Base-by-base conservation (phyloP, 2,797 vertebrate genomes). In the Sandelia bainsii region DNA sequence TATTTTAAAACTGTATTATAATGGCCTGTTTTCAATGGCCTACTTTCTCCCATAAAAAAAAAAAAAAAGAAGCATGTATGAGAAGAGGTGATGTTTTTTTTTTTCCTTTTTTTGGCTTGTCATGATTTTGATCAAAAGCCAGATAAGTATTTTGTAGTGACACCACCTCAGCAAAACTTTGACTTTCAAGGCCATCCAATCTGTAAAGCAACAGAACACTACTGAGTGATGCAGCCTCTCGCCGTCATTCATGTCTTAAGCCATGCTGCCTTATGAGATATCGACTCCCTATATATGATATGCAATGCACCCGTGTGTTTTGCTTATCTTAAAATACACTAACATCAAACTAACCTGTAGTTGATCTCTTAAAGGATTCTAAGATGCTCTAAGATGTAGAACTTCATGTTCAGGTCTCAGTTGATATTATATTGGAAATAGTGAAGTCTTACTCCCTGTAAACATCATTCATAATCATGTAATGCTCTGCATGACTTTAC, bases 231-330 rank as follows among this genome's bases (percentile, higher is more conserved):
- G 68, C 65, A 85, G 73, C 82, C 82, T 88, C 75, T 81, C 11
- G 40, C 65, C 72, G 56, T 91, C 85, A 72, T 88, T 84, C 81
- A 83, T 87, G 89, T 94, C 90, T 92, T 92, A 92, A 90, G 77
- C 92, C 92, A 89, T 83, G 85, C 92, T 94, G 93, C 92, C 93
- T 94, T 94, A 93, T 84, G 79, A 89, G 74, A 89, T 81, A 76
- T 75, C 51, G 72, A 67, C 71, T 74, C 82, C 82, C 69, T 82
- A 79, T 77, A 64, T 46, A 74, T 34, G 71, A 89, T 88, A 80
- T 86, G 89, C 89, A 83, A 80, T 34, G 58, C 84, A 84, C 84
- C 68, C 17, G n/a, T 22, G 72, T 84, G 77, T 79, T 82, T 80
- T 84, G 74, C 80, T 79, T 61, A 74, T 87, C 83, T 48, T 74